Base-by-base conservation (phyloP, 2,797 vertebrate species). In the Remorina albescens region DNA sequence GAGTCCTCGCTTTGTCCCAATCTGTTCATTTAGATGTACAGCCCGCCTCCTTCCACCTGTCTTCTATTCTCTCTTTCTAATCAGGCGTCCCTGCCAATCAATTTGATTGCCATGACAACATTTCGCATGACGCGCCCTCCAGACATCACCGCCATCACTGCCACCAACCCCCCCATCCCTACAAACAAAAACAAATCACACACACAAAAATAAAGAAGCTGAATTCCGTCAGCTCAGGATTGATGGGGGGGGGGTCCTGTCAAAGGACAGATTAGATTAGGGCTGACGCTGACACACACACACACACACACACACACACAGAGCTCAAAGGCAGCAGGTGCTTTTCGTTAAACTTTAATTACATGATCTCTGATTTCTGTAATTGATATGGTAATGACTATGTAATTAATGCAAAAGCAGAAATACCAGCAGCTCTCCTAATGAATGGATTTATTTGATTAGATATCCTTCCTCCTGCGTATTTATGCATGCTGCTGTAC, bases 351-450 rank as follows among this genome's bases (percentile, higher is more conserved):
- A 92, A 94, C 91, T 93, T 94, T 95, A 95, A 95, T 95, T 95
- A 95, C 94, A 95, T 94, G 93, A 95, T 94, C 93, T 94, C 93
- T 93, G 91, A 94, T 95, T 95, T 91, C 86, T 93, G 85, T 95
- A 94, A 95, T 94, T 95, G 93, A 95, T 95, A 95, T 95, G 95
- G 91, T 95, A 95, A 95, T 95, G 93, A 93, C 76, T 92, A 89
- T 88, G 89, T 93, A 95, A 95, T 95, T 94, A 95, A 95, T 95
- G 93, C 94, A 94, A 91, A 92, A 94, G 91, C 91, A 92, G 90
- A 92, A 94, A 94, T 94, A 94, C 92, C 93, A 92, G 87, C 90
- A 92, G 88, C 93, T 89, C 82, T 90, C 74, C 88, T 94, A 94
- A 94, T 94, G 92, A 94, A 93, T 91, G 90, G 85, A 94, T 93